Evolutionary conservation across 2,888 invertebrate species (phyloP).

Genomic region (Cephus spinipes): DNA sequence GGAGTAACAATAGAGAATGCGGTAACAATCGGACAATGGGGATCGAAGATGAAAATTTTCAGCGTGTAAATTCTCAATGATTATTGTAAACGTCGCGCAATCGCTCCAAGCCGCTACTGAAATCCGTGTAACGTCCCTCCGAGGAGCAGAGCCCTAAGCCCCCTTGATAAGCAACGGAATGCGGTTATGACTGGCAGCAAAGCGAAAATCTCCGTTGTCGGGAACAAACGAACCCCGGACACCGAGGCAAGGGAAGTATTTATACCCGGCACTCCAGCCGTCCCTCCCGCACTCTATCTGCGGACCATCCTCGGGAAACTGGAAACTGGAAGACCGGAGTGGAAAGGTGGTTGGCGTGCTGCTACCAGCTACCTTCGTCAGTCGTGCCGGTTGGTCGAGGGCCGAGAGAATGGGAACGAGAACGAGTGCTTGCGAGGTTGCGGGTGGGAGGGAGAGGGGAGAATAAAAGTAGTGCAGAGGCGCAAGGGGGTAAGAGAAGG

Average conservation of each 20-base stretch:
- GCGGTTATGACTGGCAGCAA: slow-evolving; percentile 33
- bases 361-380: background rate
- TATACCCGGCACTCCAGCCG: slow-evolving; percentile 15
- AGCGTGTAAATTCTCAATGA: background rate
- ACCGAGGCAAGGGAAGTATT: slow-evolving; percentile 32
- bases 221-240: slow-evolving; percentile 31
- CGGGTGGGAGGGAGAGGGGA: background rate
- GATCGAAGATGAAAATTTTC: background rate
- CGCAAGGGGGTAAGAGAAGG: background rate
- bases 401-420: slow-evolving; percentile 1
- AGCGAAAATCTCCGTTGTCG: slow-evolving; percentile 35
- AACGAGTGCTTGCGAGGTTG: background rate
- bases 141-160: background rate
- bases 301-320: background rate
- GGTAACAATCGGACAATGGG: too few relatives aligned
- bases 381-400: background rate
- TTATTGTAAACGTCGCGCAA: background rate
- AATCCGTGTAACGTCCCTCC: background rate
- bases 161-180: slow-evolving; percentile 17
- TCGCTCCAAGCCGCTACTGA: background rate
- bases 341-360: background rate
- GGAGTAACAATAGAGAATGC: background rate
- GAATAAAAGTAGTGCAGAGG: background rate
- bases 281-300: background rate
- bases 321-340: background rate